Percentiles rank a stretch among this genome's conserved stretches.
These are phyloP conservation scores for Colostygia pectinataria DNA, from an alignment of 2,888 invertebrate species.

Conservation along the genomic window DNA sequence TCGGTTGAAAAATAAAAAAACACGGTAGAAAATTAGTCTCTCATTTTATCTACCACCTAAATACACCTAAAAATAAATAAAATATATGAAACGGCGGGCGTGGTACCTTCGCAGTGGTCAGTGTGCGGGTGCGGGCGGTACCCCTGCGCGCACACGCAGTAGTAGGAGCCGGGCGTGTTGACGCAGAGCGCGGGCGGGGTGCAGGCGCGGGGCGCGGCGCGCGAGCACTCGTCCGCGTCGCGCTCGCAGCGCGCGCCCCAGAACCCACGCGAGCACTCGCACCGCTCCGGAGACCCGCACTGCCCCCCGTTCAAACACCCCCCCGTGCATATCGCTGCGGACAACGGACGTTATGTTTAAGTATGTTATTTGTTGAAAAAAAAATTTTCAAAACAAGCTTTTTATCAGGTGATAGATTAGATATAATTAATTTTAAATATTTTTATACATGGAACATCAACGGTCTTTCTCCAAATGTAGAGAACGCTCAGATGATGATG, in stretches of 20 bases:
- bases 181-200: slow-evolving; percentile 90
- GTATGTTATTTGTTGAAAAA: too few relatives aligned
- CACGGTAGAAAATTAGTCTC: too few relatives aligned
- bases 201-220: slow-evolving; percentile 87
- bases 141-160: slow-evolving; percentile 92
- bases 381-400: too few relatives aligned
- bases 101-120: slow-evolving; percentile 84
- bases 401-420: too few relatives aligned
- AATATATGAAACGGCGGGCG: too few relatives aligned
- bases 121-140: slow-evolving; percentile 84
- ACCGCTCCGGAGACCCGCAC: slow-evolving; percentile 89
- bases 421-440: too few relatives aligned
- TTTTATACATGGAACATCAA: too few relatives aligned
- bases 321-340: slow-evolving; percentile 89
- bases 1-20: too few relatives aligned
- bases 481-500: too few relatives aligned
- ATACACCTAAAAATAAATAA: too few relatives aligned
- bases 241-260: slow-evolving; percentile 92
- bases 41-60: too few relatives aligned
- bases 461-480: too few relatives aligned
- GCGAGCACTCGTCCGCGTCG: slow-evolving; percentile 92
- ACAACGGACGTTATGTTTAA: neutral
- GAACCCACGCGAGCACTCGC: slow-evolving; percentile 92
- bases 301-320: slow-evolving; percentile 93
- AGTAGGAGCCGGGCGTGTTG: slow-evolving; percentile 95